Conservation (phyloP, 2,113 vertebrate species). For the Macrotis lagotis region DNA sequence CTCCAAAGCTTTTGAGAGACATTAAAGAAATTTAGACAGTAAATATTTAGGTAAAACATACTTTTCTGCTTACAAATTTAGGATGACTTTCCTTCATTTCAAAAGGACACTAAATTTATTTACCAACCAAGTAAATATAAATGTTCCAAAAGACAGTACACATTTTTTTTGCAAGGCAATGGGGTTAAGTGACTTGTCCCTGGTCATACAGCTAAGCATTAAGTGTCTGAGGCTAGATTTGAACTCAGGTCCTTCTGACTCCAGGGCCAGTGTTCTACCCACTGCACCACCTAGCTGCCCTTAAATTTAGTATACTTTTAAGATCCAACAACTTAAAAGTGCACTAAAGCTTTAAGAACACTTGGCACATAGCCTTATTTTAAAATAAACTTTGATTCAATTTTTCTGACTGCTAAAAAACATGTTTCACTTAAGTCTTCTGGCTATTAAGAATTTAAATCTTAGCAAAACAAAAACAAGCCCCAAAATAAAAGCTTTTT, state of each 20-base stretch:
- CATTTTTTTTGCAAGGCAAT: too few relatives aligned
- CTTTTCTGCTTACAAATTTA: background rate
- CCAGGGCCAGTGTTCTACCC: too few relatives aligned
- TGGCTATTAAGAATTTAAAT: too few relatives aligned
- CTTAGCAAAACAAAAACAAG: background rate
- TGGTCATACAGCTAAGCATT: too few relatives aligned
- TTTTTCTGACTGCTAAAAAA: background rate
- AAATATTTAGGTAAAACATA: background rate
- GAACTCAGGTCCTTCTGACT: too few relatives aligned
- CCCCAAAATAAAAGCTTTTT: background rate
- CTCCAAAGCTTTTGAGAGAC: slow-evolving; percentile 86
- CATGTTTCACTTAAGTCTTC: background rate
- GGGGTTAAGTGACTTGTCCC: too few relatives aligned
- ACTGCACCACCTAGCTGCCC: too few relatives aligned
- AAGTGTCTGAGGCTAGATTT: too few relatives aligned
- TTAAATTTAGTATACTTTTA: background rate
- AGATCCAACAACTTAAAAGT: background rate
- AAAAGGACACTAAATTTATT: background rate
- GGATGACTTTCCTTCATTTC: background rate
- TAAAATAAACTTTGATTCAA: background rate
- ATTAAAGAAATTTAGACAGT: slow-evolving; percentile 39
- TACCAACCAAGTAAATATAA: background rate
- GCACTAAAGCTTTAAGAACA: background rate
- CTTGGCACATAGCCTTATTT: background rate
- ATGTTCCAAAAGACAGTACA: background rate